Percentiles rank a stretch among this genome's conserved stretches.
phyloP scores from a whole-genome alignment of 1,140 invertebrate genomes.

The Thereuonema tuberculata region DNA sequence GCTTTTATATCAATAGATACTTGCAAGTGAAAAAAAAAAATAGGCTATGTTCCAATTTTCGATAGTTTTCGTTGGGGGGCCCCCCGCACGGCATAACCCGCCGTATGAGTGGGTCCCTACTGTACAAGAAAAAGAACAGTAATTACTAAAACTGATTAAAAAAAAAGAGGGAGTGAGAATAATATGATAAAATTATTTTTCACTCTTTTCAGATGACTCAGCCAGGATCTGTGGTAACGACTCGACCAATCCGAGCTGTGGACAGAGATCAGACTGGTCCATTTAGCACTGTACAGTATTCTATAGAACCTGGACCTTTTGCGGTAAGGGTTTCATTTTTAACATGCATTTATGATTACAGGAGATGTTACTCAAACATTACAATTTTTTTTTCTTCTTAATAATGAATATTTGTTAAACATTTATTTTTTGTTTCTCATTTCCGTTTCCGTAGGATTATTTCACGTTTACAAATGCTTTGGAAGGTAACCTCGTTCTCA shows the following conservation, averaged over 20 bases:
- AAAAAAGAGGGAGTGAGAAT: no score
- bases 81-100: no score
- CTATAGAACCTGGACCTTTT: slow-evolving; percentile 57
- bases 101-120: no score
- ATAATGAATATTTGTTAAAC: no score
- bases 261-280: slow-evolving; percentile 79
- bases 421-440: not conserved
- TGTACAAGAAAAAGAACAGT: no score
- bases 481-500: slow-evolving; percentile 68
- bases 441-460: slow-evolving; percentile 48
- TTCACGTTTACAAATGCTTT: slow-evolving; percentile 68
- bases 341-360: no score
- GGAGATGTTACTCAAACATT: not conserved
- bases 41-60: no score
- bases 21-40: no score
- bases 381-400: not conserved
- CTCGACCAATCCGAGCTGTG: slow-evolving; percentile 51
- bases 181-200: no score
- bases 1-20: no score
- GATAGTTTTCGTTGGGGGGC: no score
- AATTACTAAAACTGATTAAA: no score
- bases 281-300: slow-evolving; percentile 75
- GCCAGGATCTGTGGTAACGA: slow-evolving; percentile 58
- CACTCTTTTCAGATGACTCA: slow-evolving; percentile 45
- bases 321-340: slow-evolving; percentile 43